Conservation (phyloP, 2,797 vertebrate species). For the Notoglanidium macrostoma region DNA sequence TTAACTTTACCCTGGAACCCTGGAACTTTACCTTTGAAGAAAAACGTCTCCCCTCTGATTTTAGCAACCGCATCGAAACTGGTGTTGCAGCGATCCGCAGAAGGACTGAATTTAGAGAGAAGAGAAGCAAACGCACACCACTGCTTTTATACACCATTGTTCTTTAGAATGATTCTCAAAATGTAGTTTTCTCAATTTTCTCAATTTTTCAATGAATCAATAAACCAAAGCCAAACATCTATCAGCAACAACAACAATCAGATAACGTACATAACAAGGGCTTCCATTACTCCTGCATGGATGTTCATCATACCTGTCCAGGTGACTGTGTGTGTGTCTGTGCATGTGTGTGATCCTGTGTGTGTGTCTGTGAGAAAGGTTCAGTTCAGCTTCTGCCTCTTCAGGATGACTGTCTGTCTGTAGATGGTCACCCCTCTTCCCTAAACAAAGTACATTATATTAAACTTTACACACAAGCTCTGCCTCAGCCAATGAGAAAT, state of each 20-base stretch:
- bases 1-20: no score
- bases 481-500: not conserved
- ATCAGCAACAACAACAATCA: not conserved
- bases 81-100: conserved; percentile 71
- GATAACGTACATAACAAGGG: not conserved
- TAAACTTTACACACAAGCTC: not conserved
- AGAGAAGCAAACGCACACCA: not conserved
- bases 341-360: conserved; percentile 59
- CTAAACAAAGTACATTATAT: conserved; percentile 52
- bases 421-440: conserved; percentile 63
- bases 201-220: not conserved
- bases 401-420: conserved; percentile 58
- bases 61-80: conserved; percentile 75
- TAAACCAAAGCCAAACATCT: not conserved
- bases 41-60: conserved; percentile 78
- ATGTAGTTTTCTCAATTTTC: no score
- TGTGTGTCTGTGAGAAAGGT: conserved; percentile 43
- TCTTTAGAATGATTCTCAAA: not conserved
- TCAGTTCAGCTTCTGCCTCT: conserved; percentile 53
- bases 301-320: conserved; percentile 47
- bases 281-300: not conserved
- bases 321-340: conserved; percentile 54
- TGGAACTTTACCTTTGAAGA: conserved; percentile 74
- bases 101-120: conserved; percentile 49
- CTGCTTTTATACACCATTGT: not conserved